Evolutionary conservation across 2,113 vertebrate genomes (phyloP).

Genomic region (Cairina moschata): DNA sequence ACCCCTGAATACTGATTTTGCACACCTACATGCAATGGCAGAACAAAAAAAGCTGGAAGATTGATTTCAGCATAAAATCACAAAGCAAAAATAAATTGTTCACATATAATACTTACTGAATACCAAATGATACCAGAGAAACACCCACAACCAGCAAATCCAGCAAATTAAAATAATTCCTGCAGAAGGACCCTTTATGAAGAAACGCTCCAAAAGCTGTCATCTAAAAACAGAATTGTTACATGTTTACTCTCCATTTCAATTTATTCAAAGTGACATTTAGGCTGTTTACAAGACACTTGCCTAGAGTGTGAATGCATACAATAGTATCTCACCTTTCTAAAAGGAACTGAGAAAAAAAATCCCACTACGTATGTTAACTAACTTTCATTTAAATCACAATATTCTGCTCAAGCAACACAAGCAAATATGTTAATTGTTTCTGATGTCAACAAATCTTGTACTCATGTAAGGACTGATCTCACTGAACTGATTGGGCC

Average conservation of each 20-base stretch:
- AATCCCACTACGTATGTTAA: background rate
- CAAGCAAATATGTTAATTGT: background rate
- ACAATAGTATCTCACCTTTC: background rate
- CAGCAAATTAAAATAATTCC: slow-evolving; percentile 98
- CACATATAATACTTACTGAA: slow-evolving; percentile 89
- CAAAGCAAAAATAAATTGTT: background rate
- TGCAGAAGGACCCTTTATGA: slow-evolving; percentile 98
- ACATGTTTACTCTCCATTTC: slow-evolving; percentile 36
- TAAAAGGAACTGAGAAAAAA: background rate
- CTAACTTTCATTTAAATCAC: background rate
- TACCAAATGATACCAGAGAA: slow-evolving; percentile 96
- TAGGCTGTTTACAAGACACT: slow-evolving; percentile 78
- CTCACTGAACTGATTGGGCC: background rate
- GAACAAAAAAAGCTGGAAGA: slow-evolving; percentile 8
- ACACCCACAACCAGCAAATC: slow-evolving; percentile 98
- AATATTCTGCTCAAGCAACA: background rate
- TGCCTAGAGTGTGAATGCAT: slow-evolving; percentile 8
- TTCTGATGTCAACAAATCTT: background rate
- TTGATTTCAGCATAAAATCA: background rate
- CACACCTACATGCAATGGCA: background rate
- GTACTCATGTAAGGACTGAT: background rate
- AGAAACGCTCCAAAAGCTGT: slow-evolving; percentile 97
- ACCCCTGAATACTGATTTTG: background rate
- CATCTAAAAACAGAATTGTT: slow-evolving; percentile 85
- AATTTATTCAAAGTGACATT: slow-evolving; percentile 37